Evolutionary conservation across 64 coral and sea anemone genomes (phyloP).

Genomic region (Cladopsammia gracilis): DNA sequence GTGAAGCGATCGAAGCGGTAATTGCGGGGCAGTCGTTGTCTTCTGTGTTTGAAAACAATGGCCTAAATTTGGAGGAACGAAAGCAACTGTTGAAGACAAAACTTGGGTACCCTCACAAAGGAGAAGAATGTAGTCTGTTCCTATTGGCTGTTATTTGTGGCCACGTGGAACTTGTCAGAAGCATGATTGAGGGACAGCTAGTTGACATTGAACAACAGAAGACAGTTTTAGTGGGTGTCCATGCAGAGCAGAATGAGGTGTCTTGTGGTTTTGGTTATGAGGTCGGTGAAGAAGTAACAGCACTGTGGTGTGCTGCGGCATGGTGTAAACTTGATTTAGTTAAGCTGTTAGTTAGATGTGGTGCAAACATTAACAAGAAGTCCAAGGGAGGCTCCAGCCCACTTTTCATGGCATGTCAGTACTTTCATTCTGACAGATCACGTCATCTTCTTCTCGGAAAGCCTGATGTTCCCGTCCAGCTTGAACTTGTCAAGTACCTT

Average conservation of each 20-base stretch:
- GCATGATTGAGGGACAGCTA: slow-evolving; percentile 31
- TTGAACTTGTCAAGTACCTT: slow-evolving; percentile 72
- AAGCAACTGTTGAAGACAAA: slow-evolving; percentile 72
- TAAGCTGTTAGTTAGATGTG: slow-evolving; percentile 53
- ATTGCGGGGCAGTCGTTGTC: slow-evolving; percentile 37
- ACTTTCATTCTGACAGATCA: slow-evolving; percentile 69
- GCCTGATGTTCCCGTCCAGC: slow-evolving; percentile 46
- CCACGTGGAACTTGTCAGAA: slow-evolving; percentile 58
- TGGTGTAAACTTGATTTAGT: slow-evolving; percentile 63
- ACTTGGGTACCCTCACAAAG: slow-evolving; percentile 72
- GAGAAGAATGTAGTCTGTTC: slow-evolving; percentile 60
- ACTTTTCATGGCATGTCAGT: slow-evolving; percentile 69
- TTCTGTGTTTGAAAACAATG: slow-evolving; percentile 53
- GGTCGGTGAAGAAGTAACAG: slow-evolving; percentile 66
- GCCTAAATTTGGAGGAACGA: slow-evolving; percentile 52
- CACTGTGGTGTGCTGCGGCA: slow-evolving; percentile 79
- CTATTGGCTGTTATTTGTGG: slow-evolving; percentile 70
- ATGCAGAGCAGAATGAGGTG: not conserved
- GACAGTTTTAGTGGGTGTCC: slow-evolving; percentile 47
- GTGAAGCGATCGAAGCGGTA: slow-evolving; percentile 35
- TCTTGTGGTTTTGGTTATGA: slow-evolving; percentile 29
- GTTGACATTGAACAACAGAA: slow-evolving; percentile 67
- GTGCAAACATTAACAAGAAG: slow-evolving; percentile 63
- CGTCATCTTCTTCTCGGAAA: slow-evolving; percentile 55
- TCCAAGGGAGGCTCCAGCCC: slow-evolving; percentile 57